These are phyloP conservation scores for Drosophila arizonae DNA, from an alignment of 1,140 invertebrate genomes.

Conservation along the genomic window DNA sequence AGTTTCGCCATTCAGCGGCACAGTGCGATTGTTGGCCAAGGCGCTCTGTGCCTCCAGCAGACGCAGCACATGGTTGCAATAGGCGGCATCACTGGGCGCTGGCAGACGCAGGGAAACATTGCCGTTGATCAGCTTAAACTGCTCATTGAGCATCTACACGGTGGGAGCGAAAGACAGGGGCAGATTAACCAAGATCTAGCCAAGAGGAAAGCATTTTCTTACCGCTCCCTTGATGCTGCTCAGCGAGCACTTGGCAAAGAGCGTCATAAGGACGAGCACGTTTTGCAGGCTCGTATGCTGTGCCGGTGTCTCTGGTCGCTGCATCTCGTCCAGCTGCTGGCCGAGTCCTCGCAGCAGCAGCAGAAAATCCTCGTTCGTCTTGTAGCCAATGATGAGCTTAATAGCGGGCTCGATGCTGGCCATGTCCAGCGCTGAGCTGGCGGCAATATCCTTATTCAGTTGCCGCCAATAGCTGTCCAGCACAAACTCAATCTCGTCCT, in stretches of 20 bases:
- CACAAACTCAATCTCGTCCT: slow-evolving; percentile 76
- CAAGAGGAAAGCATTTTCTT: slow-evolving; percentile 15
- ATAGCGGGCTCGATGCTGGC: slow-evolving; percentile 59
- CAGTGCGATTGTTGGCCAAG: slow-evolving; percentile 63
- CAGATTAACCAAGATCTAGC: background rate
- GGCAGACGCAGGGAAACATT: slow-evolving; percentile 50
- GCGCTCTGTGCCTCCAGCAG: slow-evolving; percentile 62
- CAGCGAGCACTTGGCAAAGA: slow-evolving; percentile 71
- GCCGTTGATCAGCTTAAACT: slow-evolving; percentile 68
- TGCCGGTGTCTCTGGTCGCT: slow-evolving; percentile 24
- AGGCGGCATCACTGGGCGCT: slow-evolving; percentile 18
- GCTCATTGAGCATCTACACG: slow-evolving; percentile 76
- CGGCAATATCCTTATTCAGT: slow-evolving; percentile 61
- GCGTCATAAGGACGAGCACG: slow-evolving; percentile 52
- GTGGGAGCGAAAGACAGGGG: background rate
- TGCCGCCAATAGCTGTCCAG: slow-evolving; percentile 71
- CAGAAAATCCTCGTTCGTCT: slow-evolving; percentile 76
- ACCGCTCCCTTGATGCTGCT: slow-evolving; percentile 76
- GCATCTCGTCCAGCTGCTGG: slow-evolving; percentile 45
- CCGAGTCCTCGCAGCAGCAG: slow-evolving; percentile 49
- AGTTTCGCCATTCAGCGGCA: slow-evolving; percentile 67
- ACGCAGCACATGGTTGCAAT: slow-evolving; percentile 33
- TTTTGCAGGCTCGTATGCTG: slow-evolving; percentile 54
- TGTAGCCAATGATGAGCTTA: slow-evolving; percentile 75
- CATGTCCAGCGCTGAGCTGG: slow-evolving; percentile 16